Evolutionary conservation across 2,113 vertebrate genomes (phyloP).

Genomic region (Cygnus atratus): DNA sequence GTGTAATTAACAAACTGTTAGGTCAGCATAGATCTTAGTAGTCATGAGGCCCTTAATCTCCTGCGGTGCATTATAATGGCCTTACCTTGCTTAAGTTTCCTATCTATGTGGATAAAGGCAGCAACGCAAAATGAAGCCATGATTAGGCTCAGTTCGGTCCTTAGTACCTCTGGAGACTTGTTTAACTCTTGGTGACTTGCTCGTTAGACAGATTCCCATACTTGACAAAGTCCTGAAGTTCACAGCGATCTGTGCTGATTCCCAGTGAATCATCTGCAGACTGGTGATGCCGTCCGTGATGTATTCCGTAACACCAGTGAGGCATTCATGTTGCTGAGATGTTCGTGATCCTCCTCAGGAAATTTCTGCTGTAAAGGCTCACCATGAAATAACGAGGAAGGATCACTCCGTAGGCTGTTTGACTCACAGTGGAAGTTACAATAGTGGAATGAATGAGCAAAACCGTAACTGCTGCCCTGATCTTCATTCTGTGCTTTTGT

Average conservation of each 20-base stretch:
- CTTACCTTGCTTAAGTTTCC: neutral
- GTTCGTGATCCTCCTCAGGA: neutral
- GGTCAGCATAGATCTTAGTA: neutral
- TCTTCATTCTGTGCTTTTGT: neutral
- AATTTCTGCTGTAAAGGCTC: neutral
- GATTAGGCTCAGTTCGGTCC: neutral
- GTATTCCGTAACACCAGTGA: neutral
- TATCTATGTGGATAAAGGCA: neutral
- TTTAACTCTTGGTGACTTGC: neutral
- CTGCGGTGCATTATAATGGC: neutral
- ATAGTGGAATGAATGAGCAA: accelerated
- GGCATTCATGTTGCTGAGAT: neutral
- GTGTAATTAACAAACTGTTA: neutral
- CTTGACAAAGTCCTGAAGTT: neutral
- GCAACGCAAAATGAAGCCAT: neutral
- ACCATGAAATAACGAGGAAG: neutral
- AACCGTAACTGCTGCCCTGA: neutral
- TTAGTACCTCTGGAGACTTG: neutral
- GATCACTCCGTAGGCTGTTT: accelerated
- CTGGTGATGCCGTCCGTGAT: neutral
- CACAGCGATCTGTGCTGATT: neutral
- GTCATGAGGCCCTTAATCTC: neutral
- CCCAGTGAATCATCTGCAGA: neutral
- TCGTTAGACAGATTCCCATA: neutral
- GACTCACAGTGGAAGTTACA: neutral